These are phyloP conservation scores for Passer domesticus DNA, from an alignment of 2,113 vertebrate genomes.

Conservation along the genomic window DNA sequence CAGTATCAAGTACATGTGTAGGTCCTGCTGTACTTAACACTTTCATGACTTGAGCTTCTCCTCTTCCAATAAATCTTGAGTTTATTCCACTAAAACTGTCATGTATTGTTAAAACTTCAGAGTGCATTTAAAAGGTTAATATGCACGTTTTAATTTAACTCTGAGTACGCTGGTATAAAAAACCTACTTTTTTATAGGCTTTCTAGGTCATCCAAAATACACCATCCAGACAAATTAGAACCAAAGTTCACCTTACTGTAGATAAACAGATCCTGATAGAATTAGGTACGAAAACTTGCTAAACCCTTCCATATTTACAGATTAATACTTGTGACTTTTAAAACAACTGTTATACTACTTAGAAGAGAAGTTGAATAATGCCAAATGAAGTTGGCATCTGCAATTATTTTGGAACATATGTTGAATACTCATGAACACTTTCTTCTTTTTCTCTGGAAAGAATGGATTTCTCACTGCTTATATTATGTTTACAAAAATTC, in stretches of 20 bases:
- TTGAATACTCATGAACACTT: background rate
- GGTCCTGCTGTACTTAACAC: background rate
- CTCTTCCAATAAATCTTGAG: background rate
- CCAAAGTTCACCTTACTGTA: background rate
- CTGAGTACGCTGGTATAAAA: background rate
- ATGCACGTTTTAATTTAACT: background rate
- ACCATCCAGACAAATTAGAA: background rate
- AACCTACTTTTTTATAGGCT: background rate
- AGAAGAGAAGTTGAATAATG: background rate
- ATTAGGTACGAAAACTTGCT: background rate
- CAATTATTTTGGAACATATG: background rate
- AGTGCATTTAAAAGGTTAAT: background rate
- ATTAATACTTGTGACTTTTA: background rate
- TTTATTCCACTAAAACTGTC: background rate
- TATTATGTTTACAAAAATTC: background rate
- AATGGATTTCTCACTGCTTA: background rate
- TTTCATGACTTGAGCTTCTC: background rate
- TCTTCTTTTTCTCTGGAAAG: background rate
- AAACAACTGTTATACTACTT: background rate
- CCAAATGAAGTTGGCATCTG: background rate
- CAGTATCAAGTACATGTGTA: rapidly evolving
- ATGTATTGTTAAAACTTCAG: background rate
- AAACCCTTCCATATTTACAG: background rate
- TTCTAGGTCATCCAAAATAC: background rate
- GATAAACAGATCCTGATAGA: background rate